Base-by-base conservation (phyloP, 2,888 invertebrate genomes). In the Dione vanillae region DNA sequence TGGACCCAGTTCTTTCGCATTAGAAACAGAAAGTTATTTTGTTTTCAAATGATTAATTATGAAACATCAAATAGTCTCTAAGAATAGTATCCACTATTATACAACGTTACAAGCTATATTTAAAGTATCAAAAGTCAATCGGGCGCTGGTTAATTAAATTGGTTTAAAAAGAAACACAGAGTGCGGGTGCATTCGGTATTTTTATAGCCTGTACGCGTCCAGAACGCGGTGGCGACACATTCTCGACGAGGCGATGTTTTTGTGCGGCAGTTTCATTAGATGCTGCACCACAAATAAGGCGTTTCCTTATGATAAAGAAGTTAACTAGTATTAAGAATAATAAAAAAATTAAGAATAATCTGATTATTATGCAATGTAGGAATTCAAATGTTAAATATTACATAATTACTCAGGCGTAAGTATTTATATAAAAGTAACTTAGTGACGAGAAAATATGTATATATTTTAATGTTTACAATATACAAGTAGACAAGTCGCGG, bases 161-260 rank as follows among this genome's bases (percentile, higher is more conserved):
- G 88, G 90, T 91, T 90, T 89, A 87, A 89, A 90, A 91, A 90
- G 88, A 88, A 89, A 88, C 83, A 83, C 84, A 83, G 84, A 83
- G 85, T 84, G 85, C 85, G 81, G 84, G 78, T 82, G 76, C 83
- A 78, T 80, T 72, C 84, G 91, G 90, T 90, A 91, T 92, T 92
- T 92, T 91, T 92, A 92, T 91, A 87, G 91, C 86, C 89, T 87
- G 90, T 92, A 87, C 90, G 86, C 88, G 90, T 88, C 85, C 87
- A 86, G 85, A 87, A 87, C 90, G 90, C 92, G 88, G 85, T 82
- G 88, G 89, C 91, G 90, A 92, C 92, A 92, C 92, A 92, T 92
- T 91, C 92, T 83, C 85, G 83, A 79, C 90, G 88, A 83, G 84
- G 84, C 88, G 85, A 86, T 86, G 90, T 92, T 92, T 92, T 92